Evolutionary conservation across 2,888 invertebrate genomes (phyloP).

Genomic region (Pheosia tremula): DNA sequence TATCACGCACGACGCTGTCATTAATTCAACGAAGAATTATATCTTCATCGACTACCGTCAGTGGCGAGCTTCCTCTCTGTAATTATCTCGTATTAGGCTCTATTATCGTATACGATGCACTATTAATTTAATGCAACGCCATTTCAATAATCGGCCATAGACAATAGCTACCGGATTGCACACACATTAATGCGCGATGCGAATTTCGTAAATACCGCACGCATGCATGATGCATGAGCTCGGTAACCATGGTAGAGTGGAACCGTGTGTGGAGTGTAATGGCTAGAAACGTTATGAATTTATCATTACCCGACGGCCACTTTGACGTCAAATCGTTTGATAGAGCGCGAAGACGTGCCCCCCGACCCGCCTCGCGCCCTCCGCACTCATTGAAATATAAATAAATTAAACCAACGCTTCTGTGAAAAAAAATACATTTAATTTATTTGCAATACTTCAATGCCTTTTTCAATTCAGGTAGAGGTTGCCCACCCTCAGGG

Average conservation of each 20-base stretch:
- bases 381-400: conserved; percentile 31
- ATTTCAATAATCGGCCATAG: conserved; percentile 71
- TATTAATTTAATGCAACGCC: conserved; percentile 71
- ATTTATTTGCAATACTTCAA: conserved; percentile 57
- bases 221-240: conserved; percentile 54
- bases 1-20: conserved; percentile 59
- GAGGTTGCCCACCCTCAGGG: conserved; percentile 55
- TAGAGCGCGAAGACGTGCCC: conserved; percentile 17
- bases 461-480: conserved; percentile 65
- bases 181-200: conserved; percentile 44
- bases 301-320: conserved; percentile 42
- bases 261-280: conserved; percentile 42
- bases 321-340: conserved; percentile 20
- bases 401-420: conserved; percentile 36
- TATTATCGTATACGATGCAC: conserved; percentile 68
- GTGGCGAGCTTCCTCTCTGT: conserved; percentile 58
- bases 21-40: conserved; percentile 73
- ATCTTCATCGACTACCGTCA: conserved; percentile 69
- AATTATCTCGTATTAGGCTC: conserved; percentile 73
- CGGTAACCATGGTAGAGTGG: conserved; percentile 35
- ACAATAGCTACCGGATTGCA: conserved; percentile 64
- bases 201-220: conserved; percentile 58
- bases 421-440: conserved; percentile 38
- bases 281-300: conserved; percentile 51
- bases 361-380: not conserved